Evolutionary conservation across 2,113 vertebrate genomes (phyloP).

Genomic region (Carassius carassius): DNA sequence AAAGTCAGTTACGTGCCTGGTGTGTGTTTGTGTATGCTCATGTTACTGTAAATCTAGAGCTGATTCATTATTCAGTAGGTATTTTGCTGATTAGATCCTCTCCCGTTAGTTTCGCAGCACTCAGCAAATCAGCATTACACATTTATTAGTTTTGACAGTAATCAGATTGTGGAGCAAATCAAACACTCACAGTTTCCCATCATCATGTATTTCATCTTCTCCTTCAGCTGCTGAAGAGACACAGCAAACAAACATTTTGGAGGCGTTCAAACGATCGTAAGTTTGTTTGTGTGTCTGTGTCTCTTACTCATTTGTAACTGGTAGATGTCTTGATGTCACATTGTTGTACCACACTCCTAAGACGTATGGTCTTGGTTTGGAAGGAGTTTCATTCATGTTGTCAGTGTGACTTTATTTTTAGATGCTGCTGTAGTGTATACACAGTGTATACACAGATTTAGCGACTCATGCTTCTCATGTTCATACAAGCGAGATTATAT

Average conservation of each 20-base stretch:
- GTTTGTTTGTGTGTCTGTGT: conserved; percentile 68
- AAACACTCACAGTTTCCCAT: background rate
- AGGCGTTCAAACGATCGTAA: conserved; percentile 85
- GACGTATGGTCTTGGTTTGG: background rate
- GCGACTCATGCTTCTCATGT: background rate
- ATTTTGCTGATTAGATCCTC: conserved; percentile 19
- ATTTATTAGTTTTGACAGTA: conserved; percentile 5
- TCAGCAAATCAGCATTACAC: conserved; percentile 5
- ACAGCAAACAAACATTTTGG: conserved; percentile 75
- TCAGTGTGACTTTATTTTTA: background rate
- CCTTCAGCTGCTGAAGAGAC: conserved; percentile 74
- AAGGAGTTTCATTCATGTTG: background rate
- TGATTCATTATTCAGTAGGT: conserved; percentile 39
- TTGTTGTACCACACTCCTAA: background rate
- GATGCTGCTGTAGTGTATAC: background rate
- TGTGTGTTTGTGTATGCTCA: conserved; percentile 51
- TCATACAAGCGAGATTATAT: background rate
- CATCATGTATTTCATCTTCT: conserved; percentile 54
- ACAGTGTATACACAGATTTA: background rate
- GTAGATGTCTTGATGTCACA: background rate
- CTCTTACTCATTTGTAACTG: background rate
- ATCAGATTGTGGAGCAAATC: conserved; percentile 24
- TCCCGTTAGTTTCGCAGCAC: conserved; percentile 1
- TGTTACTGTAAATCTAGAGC: conserved; percentile 51
- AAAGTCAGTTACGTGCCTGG: conserved; percentile 59